A percentile compares a stretch with the other conserved stretches of the same genome.
Conservation (phyloP, 1,140 invertebrate species). For the Tetragnatha versicolor region DNA sequence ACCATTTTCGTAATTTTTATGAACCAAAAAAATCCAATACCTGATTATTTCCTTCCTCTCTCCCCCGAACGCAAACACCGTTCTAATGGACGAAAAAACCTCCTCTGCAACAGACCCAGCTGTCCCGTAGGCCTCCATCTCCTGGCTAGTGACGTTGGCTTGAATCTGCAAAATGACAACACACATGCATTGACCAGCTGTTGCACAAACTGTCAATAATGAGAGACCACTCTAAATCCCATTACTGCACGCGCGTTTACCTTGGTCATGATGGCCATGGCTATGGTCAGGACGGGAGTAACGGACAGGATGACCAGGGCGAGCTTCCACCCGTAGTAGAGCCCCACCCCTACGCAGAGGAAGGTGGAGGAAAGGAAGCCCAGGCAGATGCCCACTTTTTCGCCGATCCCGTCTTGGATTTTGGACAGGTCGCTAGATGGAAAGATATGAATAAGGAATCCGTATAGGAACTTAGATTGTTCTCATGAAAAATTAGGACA, state of each 20-base stretch:
- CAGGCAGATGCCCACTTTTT: constrained; percentile 67
- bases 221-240: not conserved
- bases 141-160: constrained; percentile 53
- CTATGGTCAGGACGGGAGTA: constrained; percentile 59
- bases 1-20: no score
- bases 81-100: constrained; percentile 64
- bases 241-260: constrained; percentile 32
- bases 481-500: no score
- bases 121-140: constrained; percentile 63
- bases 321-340: constrained; percentile 66
- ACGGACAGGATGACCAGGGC: constrained; percentile 66
- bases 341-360: constrained; percentile 63
- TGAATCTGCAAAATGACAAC: constrained; percentile 8
- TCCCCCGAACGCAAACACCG: constrained; percentile 66
- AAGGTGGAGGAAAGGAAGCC: constrained; percentile 60
- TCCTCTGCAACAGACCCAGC: constrained; percentile 67
- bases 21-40: no score
- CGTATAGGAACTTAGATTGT: no score
- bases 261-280: constrained; percentile 55
- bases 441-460: not conserved
- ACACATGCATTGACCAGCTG: no score
- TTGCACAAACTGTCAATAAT: not conserved
- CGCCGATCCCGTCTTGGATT: constrained; percentile 69
- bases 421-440: constrained; percentile 64
- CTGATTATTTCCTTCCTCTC: constrained; percentile 60